Percentiles rank a stretch among this genome's conserved stretches.
Conservation (phyloP, 2,797 vertebrate species). For the Brachymystax lenok region DNA sequence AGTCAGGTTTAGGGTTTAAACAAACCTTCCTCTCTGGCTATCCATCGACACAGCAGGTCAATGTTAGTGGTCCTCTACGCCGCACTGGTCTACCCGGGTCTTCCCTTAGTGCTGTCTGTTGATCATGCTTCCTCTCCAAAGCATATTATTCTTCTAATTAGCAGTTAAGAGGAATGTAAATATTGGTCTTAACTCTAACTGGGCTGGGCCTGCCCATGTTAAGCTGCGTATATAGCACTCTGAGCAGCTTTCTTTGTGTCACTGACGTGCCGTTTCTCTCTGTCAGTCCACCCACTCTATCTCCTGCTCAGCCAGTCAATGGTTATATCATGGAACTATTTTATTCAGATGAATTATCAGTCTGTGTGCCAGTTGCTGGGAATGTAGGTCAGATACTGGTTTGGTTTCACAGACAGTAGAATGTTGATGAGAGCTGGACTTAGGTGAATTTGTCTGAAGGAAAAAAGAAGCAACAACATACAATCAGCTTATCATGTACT, state of each 20-base stretch:
- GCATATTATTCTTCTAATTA: neutral
- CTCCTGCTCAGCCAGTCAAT: neutral
- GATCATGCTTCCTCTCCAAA: neutral
- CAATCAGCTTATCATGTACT: neutral
- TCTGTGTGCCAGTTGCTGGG: neutral
- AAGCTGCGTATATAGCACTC: neutral
- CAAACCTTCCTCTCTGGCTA: constrained; percentile 64
- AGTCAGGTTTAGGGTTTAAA: constrained; percentile 58
- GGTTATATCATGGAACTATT: neutral
- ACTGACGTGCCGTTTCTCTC: neutral
- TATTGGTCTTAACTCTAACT: neutral
- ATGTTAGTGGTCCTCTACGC: constrained; percentile 67
- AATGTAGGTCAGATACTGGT: neutral
- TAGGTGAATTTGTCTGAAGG: neutral
- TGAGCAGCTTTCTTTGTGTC: constrained; percentile 3
- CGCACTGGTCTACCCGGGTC: neutral
- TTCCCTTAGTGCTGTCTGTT: neutral
- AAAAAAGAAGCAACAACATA: neutral
- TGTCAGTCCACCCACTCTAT: neutral
- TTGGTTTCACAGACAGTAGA: neutral
- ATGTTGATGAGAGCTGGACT: neutral
- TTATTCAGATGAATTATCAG: neutral
- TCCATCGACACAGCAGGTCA: constrained; percentile 72
- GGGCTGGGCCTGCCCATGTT: neutral
- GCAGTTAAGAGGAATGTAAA: neutral